Evolutionary conservation across 2,113 vertebrate species (phyloP), one percentile per base, ranked within the genome.

Genomic region (Neotragus pygmaeus): DNA sequence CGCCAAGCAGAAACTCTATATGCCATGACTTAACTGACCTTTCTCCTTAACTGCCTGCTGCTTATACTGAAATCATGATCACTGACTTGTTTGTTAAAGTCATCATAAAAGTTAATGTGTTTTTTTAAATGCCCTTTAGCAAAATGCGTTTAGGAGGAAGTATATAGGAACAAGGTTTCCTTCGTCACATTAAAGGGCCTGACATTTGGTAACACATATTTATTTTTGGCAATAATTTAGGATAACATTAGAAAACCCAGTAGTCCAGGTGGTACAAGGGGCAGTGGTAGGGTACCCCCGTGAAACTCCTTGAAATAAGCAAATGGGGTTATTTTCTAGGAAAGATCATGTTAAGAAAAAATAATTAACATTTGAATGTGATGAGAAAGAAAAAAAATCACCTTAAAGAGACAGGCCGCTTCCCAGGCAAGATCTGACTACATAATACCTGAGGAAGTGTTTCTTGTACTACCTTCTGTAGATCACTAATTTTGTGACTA

Each of bases 81-180:
- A 78, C 77, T 90, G 96, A 97, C 97, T 88, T 94, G 73, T 98
- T 98, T 98, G 62, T 95, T 96, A 96, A 97, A 97, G 98, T 98
- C 43, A 39, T 49, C 73, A 88, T 93, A 96, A 97, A 98, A n/a
- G 97, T 96, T 98, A 97, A 98, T 93, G 91, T 97, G 93, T 90
- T 97, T 94, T 94, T 91, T 62, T 45, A 96, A 97, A 98, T 97
- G 91, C 83, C 97, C 83, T 91, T 95, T 95, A 95, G 95, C 93
- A 91, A 96, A 94, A 98, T 91, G 94, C 92, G 94, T 97, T 97
- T 93, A 85, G 91, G 75, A 96, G 87, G 94, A 96, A 96, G 89
- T 80, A n/a, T 78, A 91, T 51, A 36, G 70, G 88, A 95, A 89
- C 78, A 96, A 78, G 85, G 47, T 30, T 91, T 73, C 85, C 84